A percentile compares a stretch with the other conserved stretches of the same genome.
Evolutionary conservation across 2,888 invertebrate species (phyloP).

Genomic region (Masnerella sp.): DNA sequence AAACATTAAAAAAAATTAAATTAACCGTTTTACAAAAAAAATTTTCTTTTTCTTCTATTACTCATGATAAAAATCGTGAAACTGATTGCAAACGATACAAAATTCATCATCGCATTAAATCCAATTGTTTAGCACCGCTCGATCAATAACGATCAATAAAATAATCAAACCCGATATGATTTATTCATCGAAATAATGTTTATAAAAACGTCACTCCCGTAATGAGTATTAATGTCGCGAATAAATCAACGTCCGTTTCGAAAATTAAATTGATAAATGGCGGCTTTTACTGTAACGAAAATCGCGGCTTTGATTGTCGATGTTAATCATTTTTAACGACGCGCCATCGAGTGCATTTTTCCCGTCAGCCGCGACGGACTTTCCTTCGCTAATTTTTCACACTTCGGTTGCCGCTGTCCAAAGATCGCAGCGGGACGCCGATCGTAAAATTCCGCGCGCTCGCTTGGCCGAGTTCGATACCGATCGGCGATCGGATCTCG

Average conservation of each 20-base stretch:
- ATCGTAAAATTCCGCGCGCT: slow-evolving; percentile 60
- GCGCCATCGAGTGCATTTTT: slow-evolving; percentile 29
- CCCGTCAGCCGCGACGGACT: slow-evolving; percentile 19
- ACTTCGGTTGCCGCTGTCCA: slow-evolving; percentile 45
- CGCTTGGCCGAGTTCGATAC: slow-evolving; percentile 54
- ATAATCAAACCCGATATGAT: neutral
- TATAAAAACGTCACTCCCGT: neutral
- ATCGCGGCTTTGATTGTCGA: slow-evolving; percentile 10
- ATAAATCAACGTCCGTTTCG: slow-evolving; percentile 4
- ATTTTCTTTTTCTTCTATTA: neutral
- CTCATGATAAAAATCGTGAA: no score
- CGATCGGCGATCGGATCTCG: slow-evolving; percentile 56
- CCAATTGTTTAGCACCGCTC: no score
- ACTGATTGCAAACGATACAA: no score
- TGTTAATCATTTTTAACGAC: slow-evolving; percentile 44
- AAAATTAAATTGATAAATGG: slow-evolving; percentile 27
- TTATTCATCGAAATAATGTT: slow-evolving; percentile 7
- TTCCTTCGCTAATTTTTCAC: slow-evolving; percentile 54
- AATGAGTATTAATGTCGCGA: slow-evolving; percentile 4
- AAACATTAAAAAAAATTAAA: no score
- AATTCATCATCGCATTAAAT: no score
- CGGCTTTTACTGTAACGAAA: slow-evolving; percentile 16
- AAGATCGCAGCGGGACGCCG: slow-evolving; percentile 57
- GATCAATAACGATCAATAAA: neutral
- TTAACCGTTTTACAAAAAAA: no score